Evolutionary conservation across 2,113 vertebrate genomes (phyloP).

Genomic region (human (Homo sapiens)): DNA sequence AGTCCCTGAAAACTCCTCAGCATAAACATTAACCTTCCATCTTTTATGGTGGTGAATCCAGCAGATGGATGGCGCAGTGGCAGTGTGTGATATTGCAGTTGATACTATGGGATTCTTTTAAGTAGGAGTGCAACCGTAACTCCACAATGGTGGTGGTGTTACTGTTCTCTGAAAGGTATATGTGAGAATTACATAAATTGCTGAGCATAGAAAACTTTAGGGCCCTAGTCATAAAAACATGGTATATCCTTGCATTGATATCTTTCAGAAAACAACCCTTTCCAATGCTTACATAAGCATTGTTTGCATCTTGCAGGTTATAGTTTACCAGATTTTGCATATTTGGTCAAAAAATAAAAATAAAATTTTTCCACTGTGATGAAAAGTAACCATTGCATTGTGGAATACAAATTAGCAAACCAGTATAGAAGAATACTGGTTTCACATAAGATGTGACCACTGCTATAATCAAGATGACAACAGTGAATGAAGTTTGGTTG

Average conservation of each 20-base stretch:
- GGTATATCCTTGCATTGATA: neutral
- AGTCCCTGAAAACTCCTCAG: neutral
- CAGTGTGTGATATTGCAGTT: neutral
- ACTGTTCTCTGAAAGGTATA: neutral
- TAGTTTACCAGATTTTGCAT: neutral
- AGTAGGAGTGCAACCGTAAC: neutral
- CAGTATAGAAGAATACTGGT: neutral
- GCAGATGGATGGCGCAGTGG: neutral
- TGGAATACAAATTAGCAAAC: neutral
- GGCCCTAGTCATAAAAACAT: neutral
- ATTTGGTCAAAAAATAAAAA: neutral
- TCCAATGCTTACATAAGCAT: neutral
- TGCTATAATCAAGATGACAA: neutral
- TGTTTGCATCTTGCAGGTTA: neutral
- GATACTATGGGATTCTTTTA: neutral
- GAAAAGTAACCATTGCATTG: neutral
- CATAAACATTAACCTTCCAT: neutral
- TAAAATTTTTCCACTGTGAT: neutral
- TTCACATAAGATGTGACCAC: neutral
- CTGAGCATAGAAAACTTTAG: neutral
- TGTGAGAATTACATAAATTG: neutral
- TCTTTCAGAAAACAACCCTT: neutral
- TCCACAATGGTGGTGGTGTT: neutral
- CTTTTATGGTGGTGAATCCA: neutral
- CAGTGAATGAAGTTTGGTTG: neutral